Base-by-base conservation (phyloP, 2,113 vertebrate genomes). In the Mellivora capensis region DNA sequence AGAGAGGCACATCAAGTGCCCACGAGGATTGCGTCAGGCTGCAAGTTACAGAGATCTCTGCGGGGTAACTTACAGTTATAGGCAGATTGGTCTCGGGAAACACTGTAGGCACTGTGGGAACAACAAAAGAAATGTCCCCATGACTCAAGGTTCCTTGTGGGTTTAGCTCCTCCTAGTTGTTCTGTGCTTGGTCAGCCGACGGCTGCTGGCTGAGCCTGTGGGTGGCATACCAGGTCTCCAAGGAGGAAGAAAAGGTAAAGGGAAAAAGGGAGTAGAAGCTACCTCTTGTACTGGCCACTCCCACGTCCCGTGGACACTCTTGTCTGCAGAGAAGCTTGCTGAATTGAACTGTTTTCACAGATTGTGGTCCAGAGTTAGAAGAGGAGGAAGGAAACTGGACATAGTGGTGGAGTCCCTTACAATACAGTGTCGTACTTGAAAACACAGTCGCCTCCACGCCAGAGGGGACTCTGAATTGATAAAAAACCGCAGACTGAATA, bases 1-100 rank as follows among this genome's bases (percentile, higher is more conserved):
- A 5, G 7, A 44, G 17, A 37, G 7, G 37, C 42, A 1, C 0
- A 20, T 21, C 7, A 39, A 29, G 27, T 44, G 4, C 47, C 2
- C 1, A 4, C 13, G 1, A 42, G 59, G 39, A 57, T 18, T 15
- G n/a, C 8, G n/a, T 42, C 42, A 17, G 79, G 10, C 54, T n/a
- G 3, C 2, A 4, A 11, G 49, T 39, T 7, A 12, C 20, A 52
- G n/a, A 42, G 27, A n/a, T 14, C 54, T 64, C 52, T 44, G 37
- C 52, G 49, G 9, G 21, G 4, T 29, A 42, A 20, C 25, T 6
- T 21, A 11, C 6, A 21, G 72, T 8, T 42, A 17, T 34, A 7
- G 3, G 6, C 4, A 25, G 54, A 20, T 49, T 29, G 18, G 4
- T 29, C n/a, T 59, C 64, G 17, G 27, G 23, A 59, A 39, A 76